Percentiles rank a stretch among this genome's conserved stretches.
These are phyloP conservation scores for Drosophila atripex DNA, from an alignment of 2,888 invertebrate species.

Conservation along the genomic window DNA sequence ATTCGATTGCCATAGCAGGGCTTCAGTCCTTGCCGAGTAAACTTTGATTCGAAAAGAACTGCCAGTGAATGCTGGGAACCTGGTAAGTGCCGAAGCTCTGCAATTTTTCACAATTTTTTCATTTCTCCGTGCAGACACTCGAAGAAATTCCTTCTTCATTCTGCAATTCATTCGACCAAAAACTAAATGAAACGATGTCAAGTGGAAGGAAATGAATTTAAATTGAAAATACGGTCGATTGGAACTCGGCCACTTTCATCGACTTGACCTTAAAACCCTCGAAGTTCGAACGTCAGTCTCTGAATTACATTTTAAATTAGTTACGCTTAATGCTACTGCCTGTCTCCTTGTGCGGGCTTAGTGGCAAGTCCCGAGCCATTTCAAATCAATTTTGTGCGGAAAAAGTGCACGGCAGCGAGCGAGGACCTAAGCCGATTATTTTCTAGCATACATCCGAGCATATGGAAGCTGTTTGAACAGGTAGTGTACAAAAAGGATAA, in stretches of 20 bases:
- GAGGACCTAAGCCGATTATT: constrained; percentile 61
- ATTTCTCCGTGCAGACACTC: neutral
- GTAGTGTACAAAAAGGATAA: neutral
- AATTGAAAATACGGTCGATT: constrained; percentile 18
- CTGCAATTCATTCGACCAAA: constrained; percentile 4
- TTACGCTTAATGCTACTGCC: constrained; percentile 22
- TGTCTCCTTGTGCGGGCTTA: constrained; percentile 23
- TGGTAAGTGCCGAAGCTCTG: constrained; percentile 11
- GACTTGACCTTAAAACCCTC: constrained; percentile 6
- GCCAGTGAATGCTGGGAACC: constrained; percentile 22
- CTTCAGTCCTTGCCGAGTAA: constrained; percentile 1
- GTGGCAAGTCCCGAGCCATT: constrained; percentile 34
- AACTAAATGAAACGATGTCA: constrained; percentile 7
- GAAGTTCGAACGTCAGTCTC: neutral
- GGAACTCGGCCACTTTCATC: constrained; percentile 6
- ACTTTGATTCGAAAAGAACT: constrained; percentile 10
- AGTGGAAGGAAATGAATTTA: constrained; percentile 20
- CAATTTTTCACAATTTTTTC: constrained; percentile 16
- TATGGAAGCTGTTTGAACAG: constrained; percentile 27
- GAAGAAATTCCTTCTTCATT: neutral
- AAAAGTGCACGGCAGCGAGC: constrained; percentile 53
- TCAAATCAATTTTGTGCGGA: constrained; percentile 42
- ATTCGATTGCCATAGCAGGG: constrained; percentile 25
- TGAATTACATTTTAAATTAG: constrained; percentile 25
- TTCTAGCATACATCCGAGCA: constrained; percentile 44